Evolutionary conservation across 2,797 vertebrate genomes (phyloP).

Genomic region (Neomorphus geoffroyi): DNA sequence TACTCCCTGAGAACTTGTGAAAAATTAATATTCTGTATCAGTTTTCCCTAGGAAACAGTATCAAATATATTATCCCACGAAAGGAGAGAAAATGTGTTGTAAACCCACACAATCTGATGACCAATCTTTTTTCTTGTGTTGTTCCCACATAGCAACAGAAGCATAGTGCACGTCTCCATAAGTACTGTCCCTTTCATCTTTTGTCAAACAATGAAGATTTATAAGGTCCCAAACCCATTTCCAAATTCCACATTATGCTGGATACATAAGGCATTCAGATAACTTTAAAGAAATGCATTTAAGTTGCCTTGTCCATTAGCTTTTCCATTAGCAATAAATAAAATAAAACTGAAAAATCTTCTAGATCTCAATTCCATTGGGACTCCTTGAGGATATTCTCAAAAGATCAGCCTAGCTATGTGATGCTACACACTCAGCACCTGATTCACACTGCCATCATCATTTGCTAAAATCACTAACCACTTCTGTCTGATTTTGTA

Average conservation of each 20-base stretch:
- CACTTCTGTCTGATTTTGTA: neutral
- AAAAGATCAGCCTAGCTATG: neutral
- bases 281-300: neutral
- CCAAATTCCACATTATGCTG: neutral
- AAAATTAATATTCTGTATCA: slow-evolving; percentile 42
- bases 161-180: neutral
- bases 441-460: neutral
- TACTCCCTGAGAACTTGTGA: slow-evolving; percentile 11
- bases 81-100: neutral
- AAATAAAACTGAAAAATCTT: neutral
- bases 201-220: neutral
- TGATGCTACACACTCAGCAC: neutral
- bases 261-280: neutral
- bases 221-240: neutral
- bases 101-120: neutral
- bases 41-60: slow-evolving; percentile 1
- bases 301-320: neutral
- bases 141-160: neutral
- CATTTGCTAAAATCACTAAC: neutral
- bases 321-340: neutral
- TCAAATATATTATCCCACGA: neutral
- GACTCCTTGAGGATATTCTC: neutral
- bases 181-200: neutral
- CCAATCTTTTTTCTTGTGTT: neutral
- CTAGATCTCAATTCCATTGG: neutral